Conservation (phyloP, 2,888 invertebrate genomes). For the Platynereis dumerilii region DNA sequence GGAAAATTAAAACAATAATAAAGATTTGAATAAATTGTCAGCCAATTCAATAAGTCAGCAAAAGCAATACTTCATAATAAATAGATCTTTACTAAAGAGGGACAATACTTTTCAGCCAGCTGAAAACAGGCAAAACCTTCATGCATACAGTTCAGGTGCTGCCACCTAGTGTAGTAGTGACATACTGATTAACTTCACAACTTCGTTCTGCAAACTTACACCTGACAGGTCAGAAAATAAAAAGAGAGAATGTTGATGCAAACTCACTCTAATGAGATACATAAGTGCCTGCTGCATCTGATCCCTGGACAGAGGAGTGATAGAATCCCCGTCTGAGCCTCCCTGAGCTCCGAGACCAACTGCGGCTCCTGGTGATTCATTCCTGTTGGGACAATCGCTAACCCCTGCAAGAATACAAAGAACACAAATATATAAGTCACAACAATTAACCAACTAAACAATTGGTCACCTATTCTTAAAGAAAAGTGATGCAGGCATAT, state of each 20-base stretch:
- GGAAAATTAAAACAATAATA: conserved; percentile 10
- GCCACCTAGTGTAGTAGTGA: too few species aligned
- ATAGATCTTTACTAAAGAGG: neutral
- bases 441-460: neutral
- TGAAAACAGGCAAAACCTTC: too few species aligned
- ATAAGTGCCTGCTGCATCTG: conserved; percentile 89
- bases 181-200: too few species aligned
- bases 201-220: too few species aligned
- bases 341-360: conserved; percentile 37
- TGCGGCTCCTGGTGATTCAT: neutral
- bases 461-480: neutral
- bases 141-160: too few species aligned
- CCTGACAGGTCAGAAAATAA: too few species aligned
- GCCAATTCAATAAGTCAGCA: too few species aligned
- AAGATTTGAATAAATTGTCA: too few species aligned
- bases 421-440: too few species aligned
- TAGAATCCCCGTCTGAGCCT: conserved; percentile 44
- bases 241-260: too few species aligned
- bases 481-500: neutral
- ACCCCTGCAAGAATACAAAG: neutral
- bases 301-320: conserved; percentile 82
- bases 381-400: neutral
- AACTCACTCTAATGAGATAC: conserved; percentile 74
- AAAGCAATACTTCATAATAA: neutral
- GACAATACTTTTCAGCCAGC: too few species aligned